Evolutionary conservation across 2,113 vertebrate species (phyloP).

Genomic region (Ranitomeya variabilis): DNA sequence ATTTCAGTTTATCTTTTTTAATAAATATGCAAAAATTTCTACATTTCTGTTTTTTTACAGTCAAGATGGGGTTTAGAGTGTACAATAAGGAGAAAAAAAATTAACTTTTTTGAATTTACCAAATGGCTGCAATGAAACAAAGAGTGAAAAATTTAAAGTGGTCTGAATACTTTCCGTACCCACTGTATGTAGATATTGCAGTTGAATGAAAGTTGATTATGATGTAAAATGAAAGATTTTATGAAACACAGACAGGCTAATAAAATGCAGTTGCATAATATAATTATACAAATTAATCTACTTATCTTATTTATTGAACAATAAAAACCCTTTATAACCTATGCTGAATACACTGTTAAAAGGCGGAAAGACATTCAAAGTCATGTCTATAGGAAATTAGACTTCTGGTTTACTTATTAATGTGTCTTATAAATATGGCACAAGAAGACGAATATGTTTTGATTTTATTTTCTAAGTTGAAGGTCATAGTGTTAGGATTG

Average conservation of each 20-base stretch:
- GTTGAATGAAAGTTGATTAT: conserved; percentile 62
- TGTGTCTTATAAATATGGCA: not conserved
- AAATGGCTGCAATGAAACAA: no score
- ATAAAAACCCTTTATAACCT: conserved; percentile 60
- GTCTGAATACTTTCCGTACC: no score
- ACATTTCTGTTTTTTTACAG: no score
- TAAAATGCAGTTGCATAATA: conserved; percentile 71
- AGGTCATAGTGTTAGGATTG: not conserved
- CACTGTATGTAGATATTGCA: conserved; percentile 40
- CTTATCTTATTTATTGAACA: conserved; percentile 59
- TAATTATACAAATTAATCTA: conserved; percentile 77
- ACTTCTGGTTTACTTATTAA: not conserved
- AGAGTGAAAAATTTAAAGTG: no score
- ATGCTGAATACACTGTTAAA: conserved; percentile 38
- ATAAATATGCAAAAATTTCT: no score
- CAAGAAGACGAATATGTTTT: not conserved
- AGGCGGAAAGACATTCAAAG: conserved; percentile 14
- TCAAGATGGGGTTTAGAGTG: no score
- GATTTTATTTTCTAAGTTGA: not conserved
- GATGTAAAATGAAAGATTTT: conserved; percentile 73
- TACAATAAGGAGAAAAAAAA: no score
- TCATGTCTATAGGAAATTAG: not conserved
- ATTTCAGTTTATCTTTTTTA: no score
- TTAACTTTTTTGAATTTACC: no score
- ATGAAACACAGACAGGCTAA: conserved; percentile 67